Evolutionary conservation across 2,113 vertebrate species (phyloP).

Genomic region (Takifugu flavidus): DNA sequence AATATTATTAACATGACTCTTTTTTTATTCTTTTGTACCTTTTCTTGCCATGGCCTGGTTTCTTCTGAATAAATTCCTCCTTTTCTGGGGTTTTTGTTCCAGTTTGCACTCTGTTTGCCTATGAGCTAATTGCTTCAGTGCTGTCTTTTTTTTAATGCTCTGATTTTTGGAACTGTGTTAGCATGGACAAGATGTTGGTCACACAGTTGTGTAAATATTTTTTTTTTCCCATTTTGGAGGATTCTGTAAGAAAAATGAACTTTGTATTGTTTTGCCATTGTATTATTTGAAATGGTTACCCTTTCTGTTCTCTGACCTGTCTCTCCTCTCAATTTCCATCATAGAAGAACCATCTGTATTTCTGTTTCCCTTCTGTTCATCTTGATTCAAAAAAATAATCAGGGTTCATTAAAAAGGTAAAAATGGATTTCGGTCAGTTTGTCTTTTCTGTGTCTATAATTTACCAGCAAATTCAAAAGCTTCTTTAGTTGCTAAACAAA

Average conservation of each 20-base stretch:
- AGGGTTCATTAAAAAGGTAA: conserved; percentile 79
- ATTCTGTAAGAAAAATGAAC: conserved; percentile 62
- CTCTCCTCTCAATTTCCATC: conserved; percentile 33
- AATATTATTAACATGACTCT: conserved; percentile 66
- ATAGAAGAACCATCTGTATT: conserved; percentile 54
- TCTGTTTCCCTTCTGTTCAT: conserved; percentile 68
- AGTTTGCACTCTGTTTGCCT: conserved; percentile 40
- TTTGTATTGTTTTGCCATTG: conserved; percentile 66
- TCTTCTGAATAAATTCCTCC: conserved; percentile 39
- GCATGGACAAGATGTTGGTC: conserved; percentile 45
- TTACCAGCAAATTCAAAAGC: not conserved
- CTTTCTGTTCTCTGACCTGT: conserved; percentile 17
- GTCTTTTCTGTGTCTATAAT: conserved; percentile 20
- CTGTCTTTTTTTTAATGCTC: not conserved
- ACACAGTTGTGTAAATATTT: conserved; percentile 60
- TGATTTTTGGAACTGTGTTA: conserved; percentile 41
- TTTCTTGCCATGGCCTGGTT: conserved; percentile 32
- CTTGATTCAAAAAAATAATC: conserved; percentile 80
- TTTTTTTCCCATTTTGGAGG: conserved; percentile 60
- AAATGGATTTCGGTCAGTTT: conserved; percentile 39
- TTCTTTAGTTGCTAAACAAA: no score
- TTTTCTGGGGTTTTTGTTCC: conserved; percentile 33
- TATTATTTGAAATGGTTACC: conserved; percentile 46
- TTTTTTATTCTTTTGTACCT: conserved; percentile 60
- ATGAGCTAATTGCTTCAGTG: no score